Conservation (phyloP, 2,888 invertebrate species). For the Trissonchulus latispiculum region DNA sequence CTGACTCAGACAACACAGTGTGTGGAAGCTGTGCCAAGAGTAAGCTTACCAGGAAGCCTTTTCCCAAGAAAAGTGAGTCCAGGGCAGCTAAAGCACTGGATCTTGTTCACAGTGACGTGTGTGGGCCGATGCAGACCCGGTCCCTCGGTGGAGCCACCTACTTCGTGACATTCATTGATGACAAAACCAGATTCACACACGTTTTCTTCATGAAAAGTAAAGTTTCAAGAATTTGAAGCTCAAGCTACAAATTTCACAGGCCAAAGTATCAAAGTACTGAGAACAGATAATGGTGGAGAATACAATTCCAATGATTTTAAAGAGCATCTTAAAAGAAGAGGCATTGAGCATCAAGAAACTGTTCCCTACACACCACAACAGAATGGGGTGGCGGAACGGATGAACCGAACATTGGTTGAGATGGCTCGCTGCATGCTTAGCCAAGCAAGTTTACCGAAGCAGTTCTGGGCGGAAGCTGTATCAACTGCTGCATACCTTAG, state of each 20-base stretch:
- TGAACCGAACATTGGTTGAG: slow-evolving; percentile 31
- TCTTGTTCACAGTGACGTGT: too few species aligned
- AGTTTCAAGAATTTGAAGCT: too few species aligned
- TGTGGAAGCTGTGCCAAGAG: too few species aligned
- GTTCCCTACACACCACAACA: slow-evolving; percentile 26
- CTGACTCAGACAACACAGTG: too few species aligned
- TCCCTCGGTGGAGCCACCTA: too few species aligned
- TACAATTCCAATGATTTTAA: slow-evolving; percentile 23
- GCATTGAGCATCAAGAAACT: slow-evolving; percentile 28
- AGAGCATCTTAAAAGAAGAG: slow-evolving; percentile 22
- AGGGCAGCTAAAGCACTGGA: too few species aligned
- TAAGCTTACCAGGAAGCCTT: too few species aligned
- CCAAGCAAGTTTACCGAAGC: slow-evolving; percentile 23
- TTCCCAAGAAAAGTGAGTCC: too few species aligned
- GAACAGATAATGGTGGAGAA: slow-evolving; percentile 17
- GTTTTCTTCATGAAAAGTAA: too few species aligned
- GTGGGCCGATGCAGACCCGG: too few species aligned
- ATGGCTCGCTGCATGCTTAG: slow-evolving; percentile 26
- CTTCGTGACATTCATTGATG: too few species aligned
- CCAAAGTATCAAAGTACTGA: slow-evolving; percentile 19
- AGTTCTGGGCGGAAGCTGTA: slow-evolving; percentile 29
- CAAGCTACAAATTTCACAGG: slow-evolving; percentile 3
- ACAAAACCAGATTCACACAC: too few species aligned
- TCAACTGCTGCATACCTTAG: not conserved
- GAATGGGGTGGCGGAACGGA: slow-evolving; percentile 22